Percentiles rank a stretch among this genome's conserved stretches.
Conservation (phyloP, 2,113 vertebrate genomes). For the Bos taurus region ARS-UCD2.0 NC_037330.1:112202501-112203000, state of each 20-base stretch:
- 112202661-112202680: background rate
- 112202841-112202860: background rate
- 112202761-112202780: background rate
- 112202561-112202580: background rate
- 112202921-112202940: background rate
- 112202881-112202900: background rate
- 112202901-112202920: background rate
- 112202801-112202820: background rate
- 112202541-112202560: background rate
- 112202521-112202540: background rate
- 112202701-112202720: background rate
- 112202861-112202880: background rate
- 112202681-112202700: background rate
- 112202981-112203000: background rate
- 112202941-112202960: background rate
- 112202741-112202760: background rate
- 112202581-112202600: background rate
- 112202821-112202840: background rate
- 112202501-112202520: rapidly evolving
- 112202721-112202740: background rate
- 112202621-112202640: background rate
- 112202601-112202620: background rate
- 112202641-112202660: background rate
- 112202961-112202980: background rate
- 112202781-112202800: background rate